These are phyloP conservation scores for Pandemis corylana DNA, from an alignment of 2,888 invertebrate genomes.

Conservation along the genomic window DNA sequence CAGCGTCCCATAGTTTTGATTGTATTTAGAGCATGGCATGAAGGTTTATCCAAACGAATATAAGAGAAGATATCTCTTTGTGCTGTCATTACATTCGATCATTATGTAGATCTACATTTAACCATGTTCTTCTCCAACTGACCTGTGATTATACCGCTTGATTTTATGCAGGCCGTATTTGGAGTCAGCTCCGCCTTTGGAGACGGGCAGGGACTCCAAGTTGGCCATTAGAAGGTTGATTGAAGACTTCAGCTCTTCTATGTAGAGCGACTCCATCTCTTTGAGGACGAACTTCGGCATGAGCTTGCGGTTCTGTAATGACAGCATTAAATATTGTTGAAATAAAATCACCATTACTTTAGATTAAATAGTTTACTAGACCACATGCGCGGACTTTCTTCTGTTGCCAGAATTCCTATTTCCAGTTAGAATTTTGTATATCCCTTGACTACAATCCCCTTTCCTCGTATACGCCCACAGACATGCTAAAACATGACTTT, in stretches of 20 bases:
- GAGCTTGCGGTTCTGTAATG: conserved; percentile 94
- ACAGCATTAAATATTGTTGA: not conserved
- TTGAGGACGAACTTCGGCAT: conserved; percentile 99
- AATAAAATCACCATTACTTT: not conserved
- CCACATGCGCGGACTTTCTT: too few relatives aligned
- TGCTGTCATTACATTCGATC: too few relatives aligned
- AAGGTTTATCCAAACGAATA: too few relatives aligned
- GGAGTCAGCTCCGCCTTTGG: conserved; percentile 98
- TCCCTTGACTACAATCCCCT: too few relatives aligned
- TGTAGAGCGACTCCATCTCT: conserved; percentile 99
- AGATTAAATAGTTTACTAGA: not conserved
- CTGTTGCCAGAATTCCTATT: too few relatives aligned
- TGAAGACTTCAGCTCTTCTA: conserved; percentile 98
- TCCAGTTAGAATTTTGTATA: too few relatives aligned
- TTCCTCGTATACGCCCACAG: too few relatives aligned
- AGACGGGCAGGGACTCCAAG: conserved; percentile 99
- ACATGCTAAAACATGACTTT: too few relatives aligned
- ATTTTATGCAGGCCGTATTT: conserved; percentile 99
- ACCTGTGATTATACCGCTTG: conserved; percentile 99
- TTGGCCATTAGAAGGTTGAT: conserved; percentile 99
- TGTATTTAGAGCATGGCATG: too few relatives aligned
- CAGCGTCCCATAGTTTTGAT: too few relatives aligned
- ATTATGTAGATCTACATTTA: not conserved
- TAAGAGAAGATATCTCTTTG: too few relatives aligned
- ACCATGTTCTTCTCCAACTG: conserved; percentile 62